Evolutionary conservation across 2,797 vertebrate species (phyloP).

Genomic region (Falco concolor): DNA sequence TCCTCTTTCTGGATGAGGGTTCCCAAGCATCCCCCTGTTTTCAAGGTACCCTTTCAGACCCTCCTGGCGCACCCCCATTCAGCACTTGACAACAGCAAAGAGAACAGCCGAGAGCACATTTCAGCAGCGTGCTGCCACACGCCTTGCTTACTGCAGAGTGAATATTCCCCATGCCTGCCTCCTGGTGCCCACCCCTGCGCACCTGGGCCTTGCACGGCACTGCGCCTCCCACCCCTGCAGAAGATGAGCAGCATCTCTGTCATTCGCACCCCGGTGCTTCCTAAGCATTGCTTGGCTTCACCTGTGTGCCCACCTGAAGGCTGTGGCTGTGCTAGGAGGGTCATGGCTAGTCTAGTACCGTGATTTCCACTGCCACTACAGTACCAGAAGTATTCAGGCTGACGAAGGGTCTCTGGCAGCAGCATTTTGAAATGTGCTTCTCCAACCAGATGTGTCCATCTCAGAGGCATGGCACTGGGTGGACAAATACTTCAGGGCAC

Average conservation of each 20-base stretch:
- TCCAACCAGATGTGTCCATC: not conserved
- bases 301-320: not conserved
- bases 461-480: not conserved
- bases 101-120: not conserved
- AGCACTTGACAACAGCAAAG: not conserved
- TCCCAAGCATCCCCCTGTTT: not conserved
- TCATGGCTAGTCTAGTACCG: not conserved
- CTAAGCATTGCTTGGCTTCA: not conserved
- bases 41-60: not conserved
- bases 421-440: not conserved
- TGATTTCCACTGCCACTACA: not conserved
- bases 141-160: not conserved
- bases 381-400: not conserved
- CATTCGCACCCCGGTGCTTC: not conserved
- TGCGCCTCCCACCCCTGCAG: not conserved
- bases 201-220: not conserved
- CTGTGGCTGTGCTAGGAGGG: not conserved
- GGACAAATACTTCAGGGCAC: not conserved
- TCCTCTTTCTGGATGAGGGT: not conserved
- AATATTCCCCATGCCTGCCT: not conserved
- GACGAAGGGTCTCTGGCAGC: not conserved
- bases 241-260: not conserved
- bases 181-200: not conserved
- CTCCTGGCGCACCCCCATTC: not conserved
- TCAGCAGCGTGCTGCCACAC: not conserved